Conservation (phyloP, 2,113 vertebrate species). For the Ursus arctos region DNA sequence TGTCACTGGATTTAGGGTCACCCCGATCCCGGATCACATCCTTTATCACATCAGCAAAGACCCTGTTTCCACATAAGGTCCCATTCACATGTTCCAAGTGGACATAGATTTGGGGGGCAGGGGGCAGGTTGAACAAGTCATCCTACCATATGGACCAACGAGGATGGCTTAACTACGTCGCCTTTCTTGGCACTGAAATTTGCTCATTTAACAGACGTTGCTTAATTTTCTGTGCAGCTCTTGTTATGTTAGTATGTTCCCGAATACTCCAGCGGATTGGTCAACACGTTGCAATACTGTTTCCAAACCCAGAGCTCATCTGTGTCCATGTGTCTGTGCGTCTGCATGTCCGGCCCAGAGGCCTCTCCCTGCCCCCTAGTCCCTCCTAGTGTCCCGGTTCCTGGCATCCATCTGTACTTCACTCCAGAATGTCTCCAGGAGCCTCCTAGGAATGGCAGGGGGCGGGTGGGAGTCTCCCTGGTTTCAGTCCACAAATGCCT, state of each 20-base stretch:
- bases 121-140: not conserved
- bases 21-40: not conserved
- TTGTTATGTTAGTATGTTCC: accelerated
- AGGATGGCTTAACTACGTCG: not conserved
- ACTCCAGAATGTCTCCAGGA: not conserved
- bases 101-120: not conserved
- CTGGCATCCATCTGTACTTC: not conserved
- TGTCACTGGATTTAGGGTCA: too few species aligned
- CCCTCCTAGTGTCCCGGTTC: not conserved
- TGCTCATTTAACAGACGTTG: not conserved
- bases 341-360: not conserved
- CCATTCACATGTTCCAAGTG: not conserved
- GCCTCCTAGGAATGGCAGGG: not conserved
- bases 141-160: accelerated
- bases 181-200: not conserved
- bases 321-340: not conserved
- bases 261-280: not conserved
- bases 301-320: not conserved
- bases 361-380: not conserved
- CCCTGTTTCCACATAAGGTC: not conserved
- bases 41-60: not conserved
- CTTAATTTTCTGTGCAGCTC: not conserved
- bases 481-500: not conserved
- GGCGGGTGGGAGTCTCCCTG: not conserved
- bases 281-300: not conserved